Evolutionary conservation across 2,797 vertebrate genomes (phyloP), one percentile per base, ranked within the genome.

Genomic region (Siniperca scherzeri): DNA sequence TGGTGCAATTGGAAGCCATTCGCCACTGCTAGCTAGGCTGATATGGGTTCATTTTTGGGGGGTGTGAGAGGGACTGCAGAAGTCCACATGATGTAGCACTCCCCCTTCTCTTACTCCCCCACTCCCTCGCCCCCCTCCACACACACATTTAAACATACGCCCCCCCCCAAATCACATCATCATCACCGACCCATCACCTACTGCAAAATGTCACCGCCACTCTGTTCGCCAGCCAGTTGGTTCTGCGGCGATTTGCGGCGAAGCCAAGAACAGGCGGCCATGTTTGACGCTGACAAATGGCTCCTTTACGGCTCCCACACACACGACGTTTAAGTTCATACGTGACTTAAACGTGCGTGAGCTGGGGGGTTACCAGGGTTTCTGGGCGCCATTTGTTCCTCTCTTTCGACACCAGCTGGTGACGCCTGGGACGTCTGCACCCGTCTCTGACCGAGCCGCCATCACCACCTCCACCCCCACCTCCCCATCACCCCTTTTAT

Each of bases 251-350:
- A 10, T 42, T 42, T 42, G 57, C 65, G 25, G 62, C 19, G 3
- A 55, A 17, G 9, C 33, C 13, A 7, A 36, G 7, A 36, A 52
- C 25, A 27, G 77, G 62, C 70, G 57, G 77, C 83, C 86, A 87
- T 85, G 60, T 89, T 90, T 60, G 81, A 78, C 16, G 70, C 19
- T 36, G n/a, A 62, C 22, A 16, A 52, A 70, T 3, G 65, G 5
- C 46, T 53, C 3, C 62, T 70, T 36, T 0, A 40, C 21, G 21
- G 27, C 56, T 3, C 40, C 2, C 17, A 13, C 60, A 27, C 21
- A 1, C 46, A 36, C 2, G 14, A 42, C n/a, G 7, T 22, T n/a
- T 21, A 36, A 16, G 27, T 38, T 36, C 69, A 40, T 17, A 36
- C 17, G 12, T 25, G 57, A 73, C 42, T 52, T 22, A 22, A 33